Conservation (phyloP, 1,140 invertebrate species). For the Aethina tumida region DNA sequence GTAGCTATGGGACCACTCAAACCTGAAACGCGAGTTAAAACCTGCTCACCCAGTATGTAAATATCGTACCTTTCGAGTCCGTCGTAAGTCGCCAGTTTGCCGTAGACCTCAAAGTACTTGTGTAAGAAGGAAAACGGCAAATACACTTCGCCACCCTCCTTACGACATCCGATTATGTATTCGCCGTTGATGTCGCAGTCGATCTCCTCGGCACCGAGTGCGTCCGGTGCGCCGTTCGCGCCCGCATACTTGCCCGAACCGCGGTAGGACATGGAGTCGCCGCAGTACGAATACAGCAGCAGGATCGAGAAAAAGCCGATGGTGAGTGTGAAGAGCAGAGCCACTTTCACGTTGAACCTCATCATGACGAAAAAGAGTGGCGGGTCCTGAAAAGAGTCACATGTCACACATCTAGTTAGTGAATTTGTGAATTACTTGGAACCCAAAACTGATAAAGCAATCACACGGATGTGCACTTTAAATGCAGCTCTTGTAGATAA, state of each 20-base stretch:
- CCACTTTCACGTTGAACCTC: slow-evolving; percentile 46
- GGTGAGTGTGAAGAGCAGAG: slow-evolving; percentile 39
- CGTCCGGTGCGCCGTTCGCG: slow-evolving; percentile 31
- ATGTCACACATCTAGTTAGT: too few relatives aligned
- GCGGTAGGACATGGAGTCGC: too few relatives aligned
- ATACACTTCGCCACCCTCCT: slow-evolving; percentile 80
- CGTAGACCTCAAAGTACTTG: slow-evolving; percentile 84
- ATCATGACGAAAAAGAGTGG: slow-evolving; percentile 42
- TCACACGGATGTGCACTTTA: too few relatives aligned
- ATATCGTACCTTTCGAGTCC: slow-evolving; percentile 58
- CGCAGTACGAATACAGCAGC: slow-evolving; percentile 45
- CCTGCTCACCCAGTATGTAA: too few relatives aligned
- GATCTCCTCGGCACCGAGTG: slow-evolving; percentile 59
- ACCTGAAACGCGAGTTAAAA: too few relatives aligned
- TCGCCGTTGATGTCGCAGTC: slow-evolving; percentile 87
- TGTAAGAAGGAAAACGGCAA: slow-evolving; percentile 87
- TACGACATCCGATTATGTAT: slow-evolving; percentile 71
- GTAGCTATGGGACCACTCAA: slow-evolving; percentile 93
- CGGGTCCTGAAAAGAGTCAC: slow-evolving; percentile 33
- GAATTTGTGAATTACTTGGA: too few relatives aligned
- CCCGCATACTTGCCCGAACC: slow-evolving; percentile 21
- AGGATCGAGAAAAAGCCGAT: slow-evolving; percentile 40
- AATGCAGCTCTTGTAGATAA: too few relatives aligned
- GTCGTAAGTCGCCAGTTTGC: slow-evolving; percentile 60
- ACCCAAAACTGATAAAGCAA: too few relatives aligned